Conservation (phyloP, 2,113 vertebrate genomes). For the Datnioides undecimradiatus region DNA sequence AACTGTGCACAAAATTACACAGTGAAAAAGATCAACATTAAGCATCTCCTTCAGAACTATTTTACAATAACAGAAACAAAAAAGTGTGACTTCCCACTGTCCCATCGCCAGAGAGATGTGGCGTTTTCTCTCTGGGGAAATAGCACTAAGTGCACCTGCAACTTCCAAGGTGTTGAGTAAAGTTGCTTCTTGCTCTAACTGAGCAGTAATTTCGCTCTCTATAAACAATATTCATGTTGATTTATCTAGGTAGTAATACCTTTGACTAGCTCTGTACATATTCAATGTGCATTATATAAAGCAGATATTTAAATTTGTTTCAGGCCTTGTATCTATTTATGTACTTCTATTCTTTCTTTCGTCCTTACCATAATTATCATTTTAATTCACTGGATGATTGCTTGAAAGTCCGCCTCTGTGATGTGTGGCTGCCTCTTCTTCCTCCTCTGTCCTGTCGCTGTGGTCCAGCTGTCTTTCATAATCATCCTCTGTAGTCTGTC, state of each 20-base stretch:
- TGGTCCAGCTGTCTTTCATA: no score
- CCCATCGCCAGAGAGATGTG: constrained; percentile 6
- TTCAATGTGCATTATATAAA: no score
- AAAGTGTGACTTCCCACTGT: constrained; percentile 1
- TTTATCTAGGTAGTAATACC: no score
- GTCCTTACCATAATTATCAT: no score
- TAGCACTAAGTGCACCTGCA: constrained; percentile 15
- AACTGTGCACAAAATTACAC: neutral
- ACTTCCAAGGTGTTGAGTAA: neutral
- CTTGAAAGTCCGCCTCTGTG: neutral
- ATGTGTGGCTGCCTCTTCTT: neutral
- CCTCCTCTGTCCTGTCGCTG: no score
- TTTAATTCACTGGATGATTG: neutral
- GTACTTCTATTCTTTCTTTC: no score
- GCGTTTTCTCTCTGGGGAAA: neutral
- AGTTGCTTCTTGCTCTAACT: neutral
- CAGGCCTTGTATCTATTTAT: no score
- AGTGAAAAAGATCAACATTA: neutral
- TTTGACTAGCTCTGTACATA: no score
- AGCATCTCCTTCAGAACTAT: constrained; percentile 9
- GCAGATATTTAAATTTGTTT: no score
- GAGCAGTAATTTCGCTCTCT: no score
- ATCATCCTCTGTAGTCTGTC: no score
- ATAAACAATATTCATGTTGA: no score
- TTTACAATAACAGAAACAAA: neutral